A percentile compares a stretch with the other conserved stretches of the same genome.
Conservation (phyloP, 2,888 invertebrate species). For the Diarsia dahlii region DNA sequence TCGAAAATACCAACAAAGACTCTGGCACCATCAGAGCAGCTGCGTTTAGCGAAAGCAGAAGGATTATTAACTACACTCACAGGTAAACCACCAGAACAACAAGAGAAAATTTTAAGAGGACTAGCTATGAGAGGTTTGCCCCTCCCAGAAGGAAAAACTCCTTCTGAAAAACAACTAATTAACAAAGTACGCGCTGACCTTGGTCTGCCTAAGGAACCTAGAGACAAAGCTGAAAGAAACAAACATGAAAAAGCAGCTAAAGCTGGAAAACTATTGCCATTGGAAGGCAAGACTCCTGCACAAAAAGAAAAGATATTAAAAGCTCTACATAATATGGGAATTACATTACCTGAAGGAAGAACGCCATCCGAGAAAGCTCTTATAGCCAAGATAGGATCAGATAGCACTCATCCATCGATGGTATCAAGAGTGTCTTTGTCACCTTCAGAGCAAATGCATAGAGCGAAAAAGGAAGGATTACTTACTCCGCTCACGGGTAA, state of each 20-base stretch:
- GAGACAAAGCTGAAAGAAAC: conserved; percentile 40
- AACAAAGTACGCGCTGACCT: conserved; percentile 66
- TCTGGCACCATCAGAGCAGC: background rate
- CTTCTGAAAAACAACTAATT: conserved; percentile 67
- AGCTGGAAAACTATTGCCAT: conserved; percentile 54
- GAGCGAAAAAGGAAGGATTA: conserved; percentile 32
- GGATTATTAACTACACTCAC: conserved; percentile 34
- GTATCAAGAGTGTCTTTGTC: background rate
- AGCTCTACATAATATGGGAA: conserved; percentile 60
- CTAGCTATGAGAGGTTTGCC: conserved; percentile 65
- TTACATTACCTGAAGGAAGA: conserved; percentile 67
- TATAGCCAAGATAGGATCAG: conserved; percentile 24
- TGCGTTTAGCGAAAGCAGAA: conserved; percentile 16
- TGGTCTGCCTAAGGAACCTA: conserved; percentile 68
- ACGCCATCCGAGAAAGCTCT: conserved; percentile 64
- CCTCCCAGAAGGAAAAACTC: conserved; percentile 66
- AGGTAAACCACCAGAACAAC: conserved; percentile 53
- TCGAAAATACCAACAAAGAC: background rate
- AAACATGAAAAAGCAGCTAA: conserved; percentile 56
- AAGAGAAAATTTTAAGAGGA: conserved; percentile 64
- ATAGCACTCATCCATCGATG: background rate
- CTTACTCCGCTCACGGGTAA: conserved; percentile 56
- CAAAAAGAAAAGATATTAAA: conserved; percentile 65
- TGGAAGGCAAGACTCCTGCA: conserved; percentile 59
- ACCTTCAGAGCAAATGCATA: conserved; percentile 26